A percentile compares a stretch with the other conserved stretches of the same genome.
Conservation (phyloP, 2,113 vertebrate genomes). For the Electrona antarctica region DNA sequence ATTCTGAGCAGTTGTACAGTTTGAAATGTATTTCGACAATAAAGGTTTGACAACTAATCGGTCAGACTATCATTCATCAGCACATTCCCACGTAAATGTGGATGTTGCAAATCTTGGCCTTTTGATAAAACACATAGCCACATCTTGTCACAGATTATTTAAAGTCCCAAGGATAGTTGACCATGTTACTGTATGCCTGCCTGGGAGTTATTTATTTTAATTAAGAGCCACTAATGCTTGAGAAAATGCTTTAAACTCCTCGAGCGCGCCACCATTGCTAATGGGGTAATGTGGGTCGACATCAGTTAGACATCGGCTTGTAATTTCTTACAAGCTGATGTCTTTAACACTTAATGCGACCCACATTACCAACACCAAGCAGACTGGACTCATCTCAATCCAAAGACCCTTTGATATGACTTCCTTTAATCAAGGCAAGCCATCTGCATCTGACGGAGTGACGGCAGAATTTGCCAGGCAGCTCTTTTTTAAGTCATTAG, state of each 20-base stretch:
- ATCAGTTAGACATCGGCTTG: constrained; percentile 18
- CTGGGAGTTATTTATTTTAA: too few relatives aligned
- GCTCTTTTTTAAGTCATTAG: constrained; percentile 26
- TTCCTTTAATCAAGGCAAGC: constrained; percentile 31
- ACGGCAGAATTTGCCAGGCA: constrained; percentile 2
- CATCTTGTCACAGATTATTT: too few relatives aligned
- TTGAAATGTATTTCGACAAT: too few relatives aligned
- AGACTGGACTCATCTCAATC: background rate
- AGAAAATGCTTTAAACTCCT: constrained; percentile 39
- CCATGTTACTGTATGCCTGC: too few relatives aligned
- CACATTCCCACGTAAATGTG: too few relatives aligned
- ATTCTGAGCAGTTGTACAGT: too few relatives aligned
- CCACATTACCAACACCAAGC: constrained; percentile 3
- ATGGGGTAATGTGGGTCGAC: constrained; percentile 36
- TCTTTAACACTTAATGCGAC: too few relatives aligned
- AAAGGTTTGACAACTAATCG: too few relatives aligned
- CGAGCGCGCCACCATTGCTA: constrained; percentile 25
- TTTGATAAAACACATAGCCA: too few relatives aligned
- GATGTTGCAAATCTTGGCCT: too few relatives aligned
- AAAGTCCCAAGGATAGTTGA: too few relatives aligned
- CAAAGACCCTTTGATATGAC: constrained; percentile 15
- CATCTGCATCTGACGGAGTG: constrained; percentile 14
- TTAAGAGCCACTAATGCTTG: constrained; percentile 12
- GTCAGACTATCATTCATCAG: too few relatives aligned
- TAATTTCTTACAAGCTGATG: background rate